These are phyloP conservation scores for Podargus strigoides DNA, from an alignment of 2,797 vertebrate genomes.

Conservation along the genomic window DNA sequence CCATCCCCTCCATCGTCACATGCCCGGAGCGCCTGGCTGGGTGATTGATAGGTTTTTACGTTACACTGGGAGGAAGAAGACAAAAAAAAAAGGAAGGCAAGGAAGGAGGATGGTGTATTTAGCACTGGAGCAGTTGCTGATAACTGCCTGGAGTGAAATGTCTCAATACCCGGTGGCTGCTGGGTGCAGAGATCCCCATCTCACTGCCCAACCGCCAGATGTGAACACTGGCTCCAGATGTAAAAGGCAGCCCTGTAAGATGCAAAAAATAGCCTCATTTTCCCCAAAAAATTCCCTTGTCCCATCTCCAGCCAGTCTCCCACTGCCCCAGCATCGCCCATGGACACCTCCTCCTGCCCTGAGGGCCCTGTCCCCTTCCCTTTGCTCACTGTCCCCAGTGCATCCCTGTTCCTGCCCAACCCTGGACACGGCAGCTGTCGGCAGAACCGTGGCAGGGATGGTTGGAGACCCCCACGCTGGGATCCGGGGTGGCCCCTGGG, in stretches of 20 bases:
- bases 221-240: not conserved
- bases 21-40: rapidly evolving
- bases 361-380: not conserved
- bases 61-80: not conserved
- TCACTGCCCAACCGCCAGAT: rapidly evolving
- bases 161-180: not conserved
- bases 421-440: rapidly evolving
- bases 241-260: not conserved
- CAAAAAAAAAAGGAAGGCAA: not conserved
- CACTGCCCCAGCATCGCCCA: rapidly evolving
- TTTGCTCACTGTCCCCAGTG: not conserved
- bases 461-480: not conserved
- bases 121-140: not conserved
- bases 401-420: not conserved
- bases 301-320: not conserved
- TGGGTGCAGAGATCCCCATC: not conserved
- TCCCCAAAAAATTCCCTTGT: not conserved
- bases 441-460: rapidly evolving
- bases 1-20: not conserved
- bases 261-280: not conserved
- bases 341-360: not conserved
- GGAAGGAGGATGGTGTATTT: rapidly evolving
- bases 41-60: not conserved
- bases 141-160: not conserved
- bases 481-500: not conserved